Conservation (phyloP, 2,888 invertebrate species). For the Ischnus inquisitorius region DNA sequence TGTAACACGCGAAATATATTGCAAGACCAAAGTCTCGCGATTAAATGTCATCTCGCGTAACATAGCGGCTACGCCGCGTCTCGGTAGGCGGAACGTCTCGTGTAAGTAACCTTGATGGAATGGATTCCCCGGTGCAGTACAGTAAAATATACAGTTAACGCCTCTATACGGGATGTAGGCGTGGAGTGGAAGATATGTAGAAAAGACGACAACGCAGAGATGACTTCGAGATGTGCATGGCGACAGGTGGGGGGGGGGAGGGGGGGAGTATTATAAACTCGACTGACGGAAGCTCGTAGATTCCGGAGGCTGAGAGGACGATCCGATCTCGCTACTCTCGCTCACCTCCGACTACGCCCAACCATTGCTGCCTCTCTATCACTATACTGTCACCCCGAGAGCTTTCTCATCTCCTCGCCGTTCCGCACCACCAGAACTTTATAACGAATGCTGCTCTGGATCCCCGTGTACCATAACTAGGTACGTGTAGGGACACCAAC, state of each 20-base stretch:
- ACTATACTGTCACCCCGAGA: constrained; percentile 61
- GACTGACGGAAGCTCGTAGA: constrained; percentile 52
- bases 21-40: neutral
- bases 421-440: constrained; percentile 74
- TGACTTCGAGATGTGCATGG: constrained; percentile 51
- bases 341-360: neutral
- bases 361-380: neutral
- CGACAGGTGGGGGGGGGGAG: constrained; percentile 59
- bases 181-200: constrained; percentile 9
- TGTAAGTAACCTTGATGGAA: constrained; percentile 33
- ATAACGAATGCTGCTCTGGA: constrained; percentile 75
- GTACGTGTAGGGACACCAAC: constrained; percentile 8
- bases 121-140: constrained; percentile 30
- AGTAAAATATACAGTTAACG: constrained; percentile 48
- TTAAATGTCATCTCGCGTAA: constrained; percentile 16
- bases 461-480: constrained; percentile 34
- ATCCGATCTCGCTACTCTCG: constrained; percentile 34
- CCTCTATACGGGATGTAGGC: constrained; percentile 1
- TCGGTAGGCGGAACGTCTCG: constrained; percentile 21
- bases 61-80: neutral
- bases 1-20: neutral
- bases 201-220: constrained; percentile 49
- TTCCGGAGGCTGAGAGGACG: constrained; percentile 38
- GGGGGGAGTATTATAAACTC: constrained; percentile 66
- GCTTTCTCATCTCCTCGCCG: constrained; percentile 72